These are phyloP conservation scores for Bujurquina vittata DNA, from an alignment of 2,113 vertebrate genomes.

Conservation along the genomic window DNA sequence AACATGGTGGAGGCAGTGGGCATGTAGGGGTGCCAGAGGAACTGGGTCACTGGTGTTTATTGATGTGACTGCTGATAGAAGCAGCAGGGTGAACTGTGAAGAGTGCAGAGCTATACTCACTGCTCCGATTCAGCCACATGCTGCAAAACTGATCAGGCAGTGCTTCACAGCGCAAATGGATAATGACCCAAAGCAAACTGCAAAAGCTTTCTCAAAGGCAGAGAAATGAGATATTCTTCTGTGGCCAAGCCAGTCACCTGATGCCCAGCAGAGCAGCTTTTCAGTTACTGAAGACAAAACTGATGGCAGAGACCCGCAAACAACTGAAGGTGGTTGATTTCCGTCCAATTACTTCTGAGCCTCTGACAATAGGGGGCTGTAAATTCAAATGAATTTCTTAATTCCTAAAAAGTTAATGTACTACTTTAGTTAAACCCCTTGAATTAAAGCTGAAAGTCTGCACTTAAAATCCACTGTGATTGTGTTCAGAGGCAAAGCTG, in stretches of 20 bases:
- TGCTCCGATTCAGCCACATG: background rate
- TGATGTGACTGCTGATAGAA: slow-evolving; percentile 2
- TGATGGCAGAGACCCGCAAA: background rate
- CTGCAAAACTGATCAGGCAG: background rate
- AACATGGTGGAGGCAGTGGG: background rate
- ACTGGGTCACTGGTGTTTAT: background rate
- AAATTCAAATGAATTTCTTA: background rate
- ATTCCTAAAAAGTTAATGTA: background rate
- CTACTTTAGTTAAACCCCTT: background rate
- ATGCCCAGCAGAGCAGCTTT: background rate
- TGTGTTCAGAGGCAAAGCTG: background rate
- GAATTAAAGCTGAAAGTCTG: no score
- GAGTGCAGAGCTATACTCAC: background rate
- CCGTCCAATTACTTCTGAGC: background rate
- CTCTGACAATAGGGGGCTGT: background rate
- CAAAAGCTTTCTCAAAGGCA: background rate
- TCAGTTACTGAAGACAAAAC: background rate
- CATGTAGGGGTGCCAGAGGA: background rate
- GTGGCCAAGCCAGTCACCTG: background rate
- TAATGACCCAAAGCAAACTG: background rate
- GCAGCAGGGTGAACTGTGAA: background rate
- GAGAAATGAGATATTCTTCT: background rate
- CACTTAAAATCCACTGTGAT: background rate
- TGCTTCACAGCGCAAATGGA: background rate
- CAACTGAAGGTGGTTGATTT: background rate